Base-by-base conservation (phyloP, 2,888 invertebrate genomes). In the Agrochola lota region DNA sequence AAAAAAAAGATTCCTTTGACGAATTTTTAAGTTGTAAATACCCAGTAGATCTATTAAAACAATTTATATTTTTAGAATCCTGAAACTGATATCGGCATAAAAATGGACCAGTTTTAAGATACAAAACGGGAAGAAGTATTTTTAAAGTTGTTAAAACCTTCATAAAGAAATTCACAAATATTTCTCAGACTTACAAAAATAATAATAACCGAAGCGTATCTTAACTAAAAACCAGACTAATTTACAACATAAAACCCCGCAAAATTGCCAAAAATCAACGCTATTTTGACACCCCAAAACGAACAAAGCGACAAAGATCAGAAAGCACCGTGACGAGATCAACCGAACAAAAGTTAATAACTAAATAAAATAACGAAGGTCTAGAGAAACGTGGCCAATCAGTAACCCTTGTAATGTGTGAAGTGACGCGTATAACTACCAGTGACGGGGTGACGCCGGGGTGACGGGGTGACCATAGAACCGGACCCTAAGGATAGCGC, bases 381-480 rank as follows among this genome's bases (percentile, higher is more conserved):
- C 75, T 73, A 71, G 76, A 86, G 81, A 89, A 89, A 89, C 87
- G 80, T 86, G 80, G 81, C 78, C 84, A 89, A 89, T 89, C 90
- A 88, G 83, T 79, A 84, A 80, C 88, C 90, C 91, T 89, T 86
- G 85, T 91, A 91, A 89, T 89, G 88, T 73, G 90, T 86, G 87
- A 84, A 90, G 85, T 89, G 92, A 90, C 87, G 91, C 91, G 91
- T 83, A 86, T 87, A 89, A 86, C 87, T 86, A 84, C 80, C 78
- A 80, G 81, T 86, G 88, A 86, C 87, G 81, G 88, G 85, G 80
- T 86, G 88, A 86, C 85, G 84, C 82, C 85, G 81, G 88, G 85
- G 80, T 86, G 88, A 86, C 87, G 81, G 88, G 85, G 83, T 86
- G 88, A 84, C 82, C 81, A 84, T 76, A 83, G 64, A 73, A 69